Evolutionary conservation across 2,888 invertebrate genomes (phyloP).

Genomic region (Agriotes lineatus): DNA sequence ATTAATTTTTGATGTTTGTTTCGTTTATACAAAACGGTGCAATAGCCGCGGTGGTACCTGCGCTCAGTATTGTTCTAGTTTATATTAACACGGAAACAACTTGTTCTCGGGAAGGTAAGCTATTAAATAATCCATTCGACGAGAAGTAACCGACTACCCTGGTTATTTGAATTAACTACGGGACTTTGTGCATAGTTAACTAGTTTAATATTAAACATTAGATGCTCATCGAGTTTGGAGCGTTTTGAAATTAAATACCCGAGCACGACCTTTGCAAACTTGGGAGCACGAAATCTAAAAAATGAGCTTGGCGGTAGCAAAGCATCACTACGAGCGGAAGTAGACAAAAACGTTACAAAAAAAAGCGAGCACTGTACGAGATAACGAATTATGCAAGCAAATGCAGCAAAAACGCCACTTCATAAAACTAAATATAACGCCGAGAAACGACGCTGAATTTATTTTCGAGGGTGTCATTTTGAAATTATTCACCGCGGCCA

Average conservation of each 20-base stretch:
- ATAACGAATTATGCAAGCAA: slow-evolving; percentile 12
- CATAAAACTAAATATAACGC: slow-evolving; percentile 15
- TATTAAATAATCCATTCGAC: slow-evolving; percentile 15
- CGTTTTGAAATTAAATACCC: not conserved
- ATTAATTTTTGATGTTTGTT: slow-evolving; percentile 5
- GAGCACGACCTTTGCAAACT: slow-evolving; percentile 1
- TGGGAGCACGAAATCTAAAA: not conserved
- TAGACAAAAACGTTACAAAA: not conserved
- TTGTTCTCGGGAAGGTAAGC: slow-evolving; percentile 2
- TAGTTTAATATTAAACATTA: not conserved
- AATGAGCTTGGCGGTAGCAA: not conserved
- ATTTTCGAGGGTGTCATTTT: slow-evolving; percentile 2
- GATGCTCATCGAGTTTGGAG: not conserved
- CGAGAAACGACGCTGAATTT: slow-evolving; percentile 9
- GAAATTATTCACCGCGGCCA: slow-evolving; percentile 4
- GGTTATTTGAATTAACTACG: slow-evolving; percentile 3
- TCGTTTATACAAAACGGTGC: slow-evolving; percentile 9
- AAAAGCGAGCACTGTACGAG: not conserved
- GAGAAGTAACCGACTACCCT: slow-evolving; percentile 2
- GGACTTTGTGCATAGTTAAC: not conserved
- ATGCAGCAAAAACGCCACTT: slow-evolving; percentile 9
- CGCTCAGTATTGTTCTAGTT: not conserved
- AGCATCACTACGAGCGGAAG: not conserved
- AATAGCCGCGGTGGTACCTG: not conserved
- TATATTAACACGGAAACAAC: not conserved